Evolutionary conservation across 1,140 invertebrate species (phyloP).

Genomic region (Triops longicaudatus): DNA sequence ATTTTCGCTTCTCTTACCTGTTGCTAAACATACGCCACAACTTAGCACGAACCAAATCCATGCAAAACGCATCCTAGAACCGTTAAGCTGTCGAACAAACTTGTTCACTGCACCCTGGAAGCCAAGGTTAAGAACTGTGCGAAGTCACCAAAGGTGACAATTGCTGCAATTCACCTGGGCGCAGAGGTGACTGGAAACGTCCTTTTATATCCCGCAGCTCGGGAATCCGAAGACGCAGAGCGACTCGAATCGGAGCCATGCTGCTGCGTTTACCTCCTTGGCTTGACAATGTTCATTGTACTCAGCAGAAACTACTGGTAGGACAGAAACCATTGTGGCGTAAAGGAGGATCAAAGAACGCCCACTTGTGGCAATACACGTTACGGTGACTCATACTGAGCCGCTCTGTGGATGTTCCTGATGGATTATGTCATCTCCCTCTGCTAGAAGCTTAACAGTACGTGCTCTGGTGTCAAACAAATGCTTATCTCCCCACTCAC

Average conservation of each 20-base stretch:
- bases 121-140: background rate
- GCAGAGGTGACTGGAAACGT: conserved; percentile 5
- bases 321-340: too few species aligned
- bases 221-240: background rate
- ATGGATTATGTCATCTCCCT: too few species aligned
- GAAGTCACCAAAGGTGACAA: background rate
- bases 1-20: background rate
- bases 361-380: too few species aligned
- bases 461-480: too few species aligned
- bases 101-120: background rate
- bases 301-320: too few species aligned
- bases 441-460: too few species aligned
- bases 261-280: background rate
- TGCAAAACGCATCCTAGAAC: background rate
- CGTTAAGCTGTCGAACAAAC: background rate
- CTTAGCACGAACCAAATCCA: conserved; percentile 11
- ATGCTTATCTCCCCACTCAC: too few species aligned
- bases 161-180: background rate
- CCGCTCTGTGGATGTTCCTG: too few species aligned
- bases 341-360: too few species aligned
- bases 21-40: background rate
- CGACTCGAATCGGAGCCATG: background rate
- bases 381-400: too few species aligned
- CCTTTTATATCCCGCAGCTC: background rate
- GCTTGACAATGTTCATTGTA: background rate